These are phyloP conservation scores for Simalia tracyae DNA, from an alignment of 2,797 vertebrate species.

Conservation along the genomic window DNA sequence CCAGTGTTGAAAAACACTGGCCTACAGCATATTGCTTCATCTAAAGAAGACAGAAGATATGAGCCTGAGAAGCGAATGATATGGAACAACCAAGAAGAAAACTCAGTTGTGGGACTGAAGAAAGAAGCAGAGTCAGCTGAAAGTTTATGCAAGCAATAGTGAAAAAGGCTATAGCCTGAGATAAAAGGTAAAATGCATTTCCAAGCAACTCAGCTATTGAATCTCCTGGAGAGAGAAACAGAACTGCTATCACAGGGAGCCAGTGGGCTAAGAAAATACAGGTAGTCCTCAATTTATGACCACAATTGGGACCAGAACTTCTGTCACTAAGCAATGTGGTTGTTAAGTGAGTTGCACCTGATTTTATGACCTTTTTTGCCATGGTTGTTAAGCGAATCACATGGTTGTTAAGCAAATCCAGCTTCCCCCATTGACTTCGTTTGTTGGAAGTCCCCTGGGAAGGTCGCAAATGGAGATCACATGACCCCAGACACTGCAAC, in stretches of 20 bases:
- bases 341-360: too few relatives aligned
- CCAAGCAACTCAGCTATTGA: background rate
- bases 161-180: background rate
- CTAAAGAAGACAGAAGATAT: background rate
- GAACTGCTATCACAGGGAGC: background rate
- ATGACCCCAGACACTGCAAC: too few relatives aligned
- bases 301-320: too few relatives aligned
- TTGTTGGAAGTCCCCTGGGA: too few relatives aligned
- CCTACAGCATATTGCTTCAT: background rate
- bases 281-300: too few relatives aligned
- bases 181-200: background rate
- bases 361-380: too few relatives aligned
- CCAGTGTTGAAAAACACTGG: background rate
- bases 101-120: background rate
- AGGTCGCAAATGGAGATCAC: too few relatives aligned
- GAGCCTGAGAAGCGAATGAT: background rate
- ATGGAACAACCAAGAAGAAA: background rate
- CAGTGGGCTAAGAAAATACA: background rate
- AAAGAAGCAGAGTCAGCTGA: background rate
- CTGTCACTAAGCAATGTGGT: too few relatives aligned
- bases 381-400: too few relatives aligned
- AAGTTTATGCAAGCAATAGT: background rate
- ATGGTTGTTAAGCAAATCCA: too few relatives aligned
- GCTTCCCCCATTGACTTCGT: too few relatives aligned
- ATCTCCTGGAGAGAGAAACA: background rate